Base-by-base conservation (phyloP, 2,888 invertebrate species). In the Drosophila nr. perissopoda region DNA sequence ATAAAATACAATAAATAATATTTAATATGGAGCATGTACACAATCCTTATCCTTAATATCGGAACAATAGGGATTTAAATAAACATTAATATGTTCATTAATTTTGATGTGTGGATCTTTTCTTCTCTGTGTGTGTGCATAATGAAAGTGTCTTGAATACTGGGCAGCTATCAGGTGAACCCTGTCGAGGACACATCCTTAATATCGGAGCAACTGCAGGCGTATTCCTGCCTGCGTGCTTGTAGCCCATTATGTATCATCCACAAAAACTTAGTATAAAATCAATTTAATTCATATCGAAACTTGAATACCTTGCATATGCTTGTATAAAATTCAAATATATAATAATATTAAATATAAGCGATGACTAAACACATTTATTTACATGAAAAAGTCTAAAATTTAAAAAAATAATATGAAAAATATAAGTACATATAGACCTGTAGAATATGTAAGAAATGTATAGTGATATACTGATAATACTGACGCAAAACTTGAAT, bases 221-320 rank as follows among this genome's bases (percentile, higher is more conserved):
- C 34, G 54, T 51, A 67, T 74, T 68, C 56, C 53, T 60, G 25
- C 21, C 42, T 82, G 81, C 81, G 70, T 83, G 77, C 52, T 56
- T 57, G 36, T 3, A 18, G 61, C 57, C 70, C 73, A 80, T 83
- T 75, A 68, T 29, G 42, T 18, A 27, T 16, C 27, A 57, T 27
- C 16, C 48, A 58, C 36, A 49, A 57, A 60, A 63, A 57, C 52
- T 34, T 49, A 3, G 13, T 18, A n/a, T 16, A 3, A 48, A 33
- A 25, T 11, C 10, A 4, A 10, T 18, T 42, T 6, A 10, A 8
- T 33, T 8, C 68, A 53, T 42, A 74, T 4, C 49, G 42, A 63
- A 56, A 34, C 40, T 21, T 48, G 8, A 16, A 59, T 59, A 49
- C 59, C 25, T 6, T 58, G 5, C 18, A 27, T 4, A 38, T 7